phyloP scores from a whole-genome alignment of 2,888 invertebrate genomes.

The Isotomurus palustris region DNA sequence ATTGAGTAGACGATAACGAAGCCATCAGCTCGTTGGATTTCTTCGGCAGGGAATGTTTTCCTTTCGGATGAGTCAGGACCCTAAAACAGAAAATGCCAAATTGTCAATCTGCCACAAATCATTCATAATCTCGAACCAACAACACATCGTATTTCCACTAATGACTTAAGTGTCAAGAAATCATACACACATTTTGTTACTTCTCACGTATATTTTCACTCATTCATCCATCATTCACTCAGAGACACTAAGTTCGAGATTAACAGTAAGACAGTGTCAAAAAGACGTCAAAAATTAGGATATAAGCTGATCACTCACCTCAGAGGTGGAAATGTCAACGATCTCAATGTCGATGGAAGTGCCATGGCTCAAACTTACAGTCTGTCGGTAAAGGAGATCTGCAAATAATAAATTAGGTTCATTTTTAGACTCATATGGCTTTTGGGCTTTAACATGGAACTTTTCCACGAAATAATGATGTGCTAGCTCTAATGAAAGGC shows the following conservation, averaged over 20 bases:
- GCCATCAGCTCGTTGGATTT: constrained; percentile 73
- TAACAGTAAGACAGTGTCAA: too few species aligned
- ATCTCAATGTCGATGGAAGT: constrained; percentile 70
- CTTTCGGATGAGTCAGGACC: constrained; percentile 45
- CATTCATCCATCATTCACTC: too few species aligned
- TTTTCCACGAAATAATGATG: too few species aligned
- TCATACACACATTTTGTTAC: too few species aligned
- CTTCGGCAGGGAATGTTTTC: constrained; percentile 55
- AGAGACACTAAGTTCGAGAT: too few species aligned
- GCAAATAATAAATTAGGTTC: constrained; percentile 50
- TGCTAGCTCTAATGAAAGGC: too few species aligned
- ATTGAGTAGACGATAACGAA: constrained; percentile 73
- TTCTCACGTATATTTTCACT: too few species aligned
- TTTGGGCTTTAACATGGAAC: too few species aligned
- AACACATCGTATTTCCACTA: too few species aligned
- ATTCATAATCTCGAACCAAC: neutral
- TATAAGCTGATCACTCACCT: too few species aligned
- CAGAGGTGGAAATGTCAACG: constrained; percentile 70
- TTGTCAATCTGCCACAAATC: neutral
- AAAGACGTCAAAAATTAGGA: neutral
- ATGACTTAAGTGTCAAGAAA: too few species aligned
- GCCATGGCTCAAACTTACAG: constrained; percentile 63
- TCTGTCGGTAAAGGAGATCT: constrained; percentile 73
- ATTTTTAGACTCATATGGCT: neutral
- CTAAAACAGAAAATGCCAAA: constrained; percentile 48